Conservation (phyloP, 2,113 vertebrate genomes). For the Damaliscus lunatus region DNA sequence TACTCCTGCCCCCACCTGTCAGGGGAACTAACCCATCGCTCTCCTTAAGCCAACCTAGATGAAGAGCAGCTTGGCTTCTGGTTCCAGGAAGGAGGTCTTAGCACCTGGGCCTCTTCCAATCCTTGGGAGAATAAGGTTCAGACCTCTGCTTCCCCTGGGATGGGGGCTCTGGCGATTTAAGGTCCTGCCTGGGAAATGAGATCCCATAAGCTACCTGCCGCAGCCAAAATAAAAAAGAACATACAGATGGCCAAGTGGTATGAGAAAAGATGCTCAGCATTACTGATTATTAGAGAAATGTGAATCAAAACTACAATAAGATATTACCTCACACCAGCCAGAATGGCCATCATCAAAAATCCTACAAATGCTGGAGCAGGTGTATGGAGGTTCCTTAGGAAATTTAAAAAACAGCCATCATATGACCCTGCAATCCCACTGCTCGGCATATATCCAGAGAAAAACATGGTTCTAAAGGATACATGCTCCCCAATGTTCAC, state of each 20-base stretch:
- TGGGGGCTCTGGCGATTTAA: background rate
- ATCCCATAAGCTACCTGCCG: background rate
- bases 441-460: slow-evolving; percentile 46
- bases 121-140: background rate
- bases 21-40: background rate
- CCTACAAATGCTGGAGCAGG: background rate
- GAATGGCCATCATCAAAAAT: background rate
- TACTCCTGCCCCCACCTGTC: background rate
- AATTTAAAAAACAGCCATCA: background rate
- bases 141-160: background rate
- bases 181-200: background rate
- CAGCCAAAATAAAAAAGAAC: background rate
- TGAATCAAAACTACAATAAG: background rate
- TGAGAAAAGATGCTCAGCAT: background rate
- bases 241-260: background rate
- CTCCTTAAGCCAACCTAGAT: background rate
- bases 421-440: background rate
- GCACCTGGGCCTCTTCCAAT: too few species aligned
- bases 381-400: background rate
- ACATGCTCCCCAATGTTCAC: background rate
- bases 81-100: background rate
- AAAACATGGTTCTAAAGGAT: background rate
- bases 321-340: background rate
- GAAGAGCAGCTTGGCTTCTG: too few species aligned
- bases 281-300: background rate